Evolutionary conservation across 2,113 vertebrate species (phyloP), one percentile per base, ranked within the genome.

Genomic region (Dipodomys merriami): DNA sequence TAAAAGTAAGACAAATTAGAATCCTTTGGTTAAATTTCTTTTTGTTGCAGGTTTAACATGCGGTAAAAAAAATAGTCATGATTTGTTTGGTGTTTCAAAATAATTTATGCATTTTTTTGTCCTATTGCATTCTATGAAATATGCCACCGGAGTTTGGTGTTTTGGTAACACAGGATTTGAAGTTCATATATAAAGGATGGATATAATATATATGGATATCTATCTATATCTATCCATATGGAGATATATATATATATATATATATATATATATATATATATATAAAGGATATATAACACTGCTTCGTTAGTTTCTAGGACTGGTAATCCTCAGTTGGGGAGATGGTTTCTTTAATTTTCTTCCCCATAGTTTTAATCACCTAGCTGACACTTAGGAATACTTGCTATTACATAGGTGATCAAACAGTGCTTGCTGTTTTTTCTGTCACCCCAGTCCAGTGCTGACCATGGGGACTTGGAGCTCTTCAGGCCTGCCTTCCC

Each of bases 11-110:
- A 64, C 12, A 27, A 65, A 53, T 73, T 62, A 67, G 23, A 73
- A 4, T 87, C 12, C 64, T 93, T 84, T 65, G 46, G 74, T 83
- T 89, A 79, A 82, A 62, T 78, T 33, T 12, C 15, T 83, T 87
- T 44, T 30, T 27, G 39, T 73, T 80, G 83, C 22, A 49, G 39
- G 30, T 49, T 79, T 60, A 44, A 53, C 81, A 33, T 64, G 57
- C 3, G 53, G 77, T 29, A 76, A 12, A 67, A 39, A 10, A 29
- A 22, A 90, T 22, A n/a, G 2, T 60, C n/a, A 5, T 64, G 27
- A 72, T 87, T 74, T 88, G 35, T 83, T 77, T 35, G 27, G 44
- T 82, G 6, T 73, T 71, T 83, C 83, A 64, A 30, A 30, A 89
- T 86, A 83, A 62, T 76, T 53, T 76, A 44, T 82, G 6, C 81